Evolutionary conservation across 2,113 vertebrate genomes (phyloP).

Genomic region (Cyrtonyx montezumae): DNA sequence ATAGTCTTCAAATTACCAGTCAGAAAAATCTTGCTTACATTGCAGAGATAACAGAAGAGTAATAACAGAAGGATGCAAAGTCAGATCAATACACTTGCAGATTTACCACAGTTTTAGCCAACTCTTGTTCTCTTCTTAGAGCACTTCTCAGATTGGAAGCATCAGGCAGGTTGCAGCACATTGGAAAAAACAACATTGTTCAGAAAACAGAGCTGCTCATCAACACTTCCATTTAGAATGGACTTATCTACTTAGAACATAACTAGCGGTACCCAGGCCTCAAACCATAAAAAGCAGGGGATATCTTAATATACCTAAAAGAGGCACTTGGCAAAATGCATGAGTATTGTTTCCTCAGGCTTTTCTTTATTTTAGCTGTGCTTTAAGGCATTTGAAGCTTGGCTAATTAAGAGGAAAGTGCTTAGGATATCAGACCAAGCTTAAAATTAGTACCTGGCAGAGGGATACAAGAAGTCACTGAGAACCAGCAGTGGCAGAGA

Average conservation of each 20-base stretch:
- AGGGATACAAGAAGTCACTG: not conserved
- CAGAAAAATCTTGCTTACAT: not conserved
- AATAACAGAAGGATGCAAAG: not conserved
- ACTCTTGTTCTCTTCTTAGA: not conserved
- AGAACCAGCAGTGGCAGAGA: not conserved
- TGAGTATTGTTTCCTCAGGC: not conserved
- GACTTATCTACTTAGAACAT: not conserved
- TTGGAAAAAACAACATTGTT: not conserved
- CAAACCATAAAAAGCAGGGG: not conserved
- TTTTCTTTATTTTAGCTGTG: not conserved
- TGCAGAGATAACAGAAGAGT: not conserved
- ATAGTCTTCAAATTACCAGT: not conserved
- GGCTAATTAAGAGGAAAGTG: not conserved
- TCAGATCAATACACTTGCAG: not conserved
- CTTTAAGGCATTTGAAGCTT: not conserved
- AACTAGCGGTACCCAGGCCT: not conserved
- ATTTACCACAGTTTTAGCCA: not conserved
- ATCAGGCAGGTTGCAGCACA: accelerated
- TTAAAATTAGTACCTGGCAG: not conserved
- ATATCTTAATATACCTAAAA: not conserved
- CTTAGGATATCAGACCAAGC: not conserved
- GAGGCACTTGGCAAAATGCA: not conserved
- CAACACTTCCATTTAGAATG: not conserved
- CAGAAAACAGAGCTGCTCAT: not conserved
- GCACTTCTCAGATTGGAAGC: not conserved